phyloP scores from a whole-genome alignment of 2,797 vertebrate species.

The Brachyrhaphis roseni region DNA sequence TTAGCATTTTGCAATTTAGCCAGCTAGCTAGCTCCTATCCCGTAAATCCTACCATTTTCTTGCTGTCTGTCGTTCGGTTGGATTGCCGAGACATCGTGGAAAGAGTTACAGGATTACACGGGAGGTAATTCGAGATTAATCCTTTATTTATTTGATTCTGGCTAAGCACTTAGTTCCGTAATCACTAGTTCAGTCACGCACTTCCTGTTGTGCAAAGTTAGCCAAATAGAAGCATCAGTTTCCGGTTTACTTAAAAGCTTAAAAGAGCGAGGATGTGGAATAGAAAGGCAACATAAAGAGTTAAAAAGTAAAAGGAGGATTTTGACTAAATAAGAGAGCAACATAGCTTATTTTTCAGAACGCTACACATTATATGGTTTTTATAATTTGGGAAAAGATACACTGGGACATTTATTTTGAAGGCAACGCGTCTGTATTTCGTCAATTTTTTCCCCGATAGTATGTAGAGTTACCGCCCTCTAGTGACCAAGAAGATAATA shows the following conservation, averaged over 20 bases:
- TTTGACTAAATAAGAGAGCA: not conserved
- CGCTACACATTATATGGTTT: not conserved
- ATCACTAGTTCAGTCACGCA: slow-evolving; percentile 16
- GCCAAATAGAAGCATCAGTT: rapidly evolving
- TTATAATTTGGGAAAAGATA: not conserved
- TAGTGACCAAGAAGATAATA: not conserved
- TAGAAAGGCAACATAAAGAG: rapidly evolving
- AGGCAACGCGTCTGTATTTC: not conserved
- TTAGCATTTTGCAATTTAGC: slow-evolving; percentile 51
- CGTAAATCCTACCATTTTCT: slow-evolving; percentile 90
- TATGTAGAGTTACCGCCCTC: not conserved
- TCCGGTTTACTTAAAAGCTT: slow-evolving; percentile 20
- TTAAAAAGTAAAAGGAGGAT: not conserved
- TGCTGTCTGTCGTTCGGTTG: slow-evolving; percentile 92
- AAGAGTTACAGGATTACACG: slow-evolving; percentile 54
- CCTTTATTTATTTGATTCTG: slow-evolving; percentile 79
- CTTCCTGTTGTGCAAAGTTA: not conserved
- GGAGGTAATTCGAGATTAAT: slow-evolving; percentile 61
- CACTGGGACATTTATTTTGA: slow-evolving; percentile 23
- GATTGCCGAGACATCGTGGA: slow-evolving; percentile 90
- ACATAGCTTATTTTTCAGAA: not conserved
- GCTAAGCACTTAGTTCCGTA: slow-evolving; percentile 53
- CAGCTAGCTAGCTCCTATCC: not conserved
- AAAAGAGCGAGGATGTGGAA: not conserved
- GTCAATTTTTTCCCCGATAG: not conserved